These are phyloP conservation scores for Amphiprion ocellaris DNA, from an alignment of 2,113 vertebrate species.

Conservation along the genomic window DNA sequence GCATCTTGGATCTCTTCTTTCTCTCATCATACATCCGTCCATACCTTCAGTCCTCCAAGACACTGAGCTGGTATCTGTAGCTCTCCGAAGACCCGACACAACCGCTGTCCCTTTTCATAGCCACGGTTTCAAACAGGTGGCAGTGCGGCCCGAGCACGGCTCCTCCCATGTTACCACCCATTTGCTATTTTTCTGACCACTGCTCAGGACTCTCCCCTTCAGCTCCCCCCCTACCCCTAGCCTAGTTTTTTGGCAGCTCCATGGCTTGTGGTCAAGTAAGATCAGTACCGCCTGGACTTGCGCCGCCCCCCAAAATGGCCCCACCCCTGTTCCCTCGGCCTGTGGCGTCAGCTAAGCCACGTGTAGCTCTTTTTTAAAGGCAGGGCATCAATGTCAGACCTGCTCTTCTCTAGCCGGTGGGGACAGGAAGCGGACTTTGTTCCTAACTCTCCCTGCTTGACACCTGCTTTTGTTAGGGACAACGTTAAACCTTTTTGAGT, in stretches of 20 bases:
- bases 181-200: conserved; percentile 32
- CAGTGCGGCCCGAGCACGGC: conserved; percentile 23
- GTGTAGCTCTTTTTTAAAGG: conserved; percentile 72
- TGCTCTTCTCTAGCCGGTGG: conserved; percentile 78
- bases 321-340: conserved; percentile 48
- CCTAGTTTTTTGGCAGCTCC: conserved; percentile 58
- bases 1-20: conserved; percentile 71
- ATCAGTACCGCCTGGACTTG: conserved; percentile 21
- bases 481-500: conserved; percentile 29
- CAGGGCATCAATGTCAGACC: conserved; percentile 52
- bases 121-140: conserved; percentile 75
- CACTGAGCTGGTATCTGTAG: conserved; percentile 46
- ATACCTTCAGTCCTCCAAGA: conserved; percentile 55
- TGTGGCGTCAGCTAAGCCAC: conserved; percentile 59
- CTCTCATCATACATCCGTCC: conserved; percentile 47
- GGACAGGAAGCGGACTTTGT: conserved; percentile 71
- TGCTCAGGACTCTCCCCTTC: background rate
- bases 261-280: background rate
- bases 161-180: conserved; percentile 29
- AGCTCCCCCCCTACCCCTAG: background rate
- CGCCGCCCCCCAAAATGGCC: conserved; percentile 11
- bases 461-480: conserved; percentile 62
- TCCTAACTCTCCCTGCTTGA: conserved; percentile 64
- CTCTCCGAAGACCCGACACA: conserved; percentile 35
- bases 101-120: conserved; percentile 39